Evolutionary conservation across 35 echinoderm and acorn worm genomes (phyloP).

Genomic region (Anneissia japonica): DNA sequence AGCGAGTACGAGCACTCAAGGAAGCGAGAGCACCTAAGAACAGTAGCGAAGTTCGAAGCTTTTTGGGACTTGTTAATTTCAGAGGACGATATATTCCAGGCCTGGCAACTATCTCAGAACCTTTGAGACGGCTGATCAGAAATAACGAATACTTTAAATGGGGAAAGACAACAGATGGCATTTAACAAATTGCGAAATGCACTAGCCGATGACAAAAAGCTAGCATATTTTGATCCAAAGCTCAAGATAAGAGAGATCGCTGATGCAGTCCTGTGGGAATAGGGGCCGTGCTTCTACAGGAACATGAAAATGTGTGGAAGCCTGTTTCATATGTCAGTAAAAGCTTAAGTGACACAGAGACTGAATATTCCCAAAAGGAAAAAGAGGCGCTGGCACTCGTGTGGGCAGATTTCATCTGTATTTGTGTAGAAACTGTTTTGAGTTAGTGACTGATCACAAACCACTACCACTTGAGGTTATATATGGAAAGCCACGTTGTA

Average conservation of each 20-base stretch:
- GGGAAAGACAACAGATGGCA: slow-evolving; percentile 23
- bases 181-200: slow-evolving; percentile 18
- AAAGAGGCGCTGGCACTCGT: slow-evolving; percentile 54
- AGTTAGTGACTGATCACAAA: slow-evolving; percentile 32
- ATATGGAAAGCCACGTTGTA: slow-evolving; percentile 8
- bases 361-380: slow-evolving; percentile 57
- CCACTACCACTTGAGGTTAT: slow-evolving; percentile 50
- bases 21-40: slow-evolving; percentile 34
- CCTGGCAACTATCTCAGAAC: slow-evolving; percentile 54
- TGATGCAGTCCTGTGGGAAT: slow-evolving; percentile 52
- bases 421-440: slow-evolving; percentile 46
- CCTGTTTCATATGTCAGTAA: slow-evolving; percentile 47
- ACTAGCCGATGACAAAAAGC: slow-evolving; percentile 11
- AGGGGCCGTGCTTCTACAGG: slow-evolving; percentile 49
- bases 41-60: slow-evolving; percentile 50
- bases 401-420: slow-evolving; percentile 49
- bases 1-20: not conserved
- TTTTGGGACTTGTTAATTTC: slow-evolving; percentile 59
- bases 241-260: slow-evolving; percentile 25
- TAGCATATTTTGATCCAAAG: slow-evolving; percentile 32
- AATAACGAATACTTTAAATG: slow-evolving; percentile 13
- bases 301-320: slow-evolving; percentile 16
- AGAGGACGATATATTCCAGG: slow-evolving; percentile 40
- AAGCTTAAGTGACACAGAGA: slow-evolving; percentile 19
- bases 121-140: slow-evolving; percentile 18